Evolutionary conservation across 1,140 invertebrate species (phyloP), one percentile per base, ranked within the genome.

Genomic region (Cataglyphis hispanica): DNA sequence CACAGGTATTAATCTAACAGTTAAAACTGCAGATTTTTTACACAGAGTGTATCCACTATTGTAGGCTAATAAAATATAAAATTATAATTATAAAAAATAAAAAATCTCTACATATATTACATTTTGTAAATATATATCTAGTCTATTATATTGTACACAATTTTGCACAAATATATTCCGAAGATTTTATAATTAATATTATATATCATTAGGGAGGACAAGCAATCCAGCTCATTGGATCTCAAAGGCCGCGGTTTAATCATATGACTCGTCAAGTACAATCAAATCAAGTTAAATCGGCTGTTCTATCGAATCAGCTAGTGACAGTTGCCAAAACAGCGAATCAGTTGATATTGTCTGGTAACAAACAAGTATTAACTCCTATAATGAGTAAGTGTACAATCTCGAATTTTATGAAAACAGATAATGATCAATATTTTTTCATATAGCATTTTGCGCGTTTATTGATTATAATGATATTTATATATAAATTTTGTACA

Each of bases 341-440:
- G 16, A 96, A 95, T 90, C 93, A 95, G 90, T 90, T 96, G 83
- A 95, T 96, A 92, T 94, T 96, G 86, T 95, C 96, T 91, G 93
- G 95, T 91, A 92, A 96, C 94, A 92, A 95, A 95, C 91, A 96
- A 96, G 94, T 97, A 91, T 95, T 96, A 81, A 94, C 96, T 64
- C 95, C 96, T 63, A 96, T 96, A 85, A 95, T 96, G 95, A 95
- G 96, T 97, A 92, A 95, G 95, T 94, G 86, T 46, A 37, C 34
- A 66, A 66, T 34, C 13, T 16, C 13, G 34, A 63, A 60, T 40
- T 76, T 84, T 6, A 61, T 19, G 43, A 4, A 67, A 31, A 31
- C 4, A 50, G 69, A 83, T 61, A 56, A 50, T 50, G 25, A n/a
- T 53, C 5, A 8, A 67, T 78, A 0, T 34, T 75, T 67, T 77